Percentiles rank a stretch among this genome's conserved stretches.
phyloP scores from a whole-genome alignment of 2,888 invertebrate species.

The Esperia sulphurella region DNA sequence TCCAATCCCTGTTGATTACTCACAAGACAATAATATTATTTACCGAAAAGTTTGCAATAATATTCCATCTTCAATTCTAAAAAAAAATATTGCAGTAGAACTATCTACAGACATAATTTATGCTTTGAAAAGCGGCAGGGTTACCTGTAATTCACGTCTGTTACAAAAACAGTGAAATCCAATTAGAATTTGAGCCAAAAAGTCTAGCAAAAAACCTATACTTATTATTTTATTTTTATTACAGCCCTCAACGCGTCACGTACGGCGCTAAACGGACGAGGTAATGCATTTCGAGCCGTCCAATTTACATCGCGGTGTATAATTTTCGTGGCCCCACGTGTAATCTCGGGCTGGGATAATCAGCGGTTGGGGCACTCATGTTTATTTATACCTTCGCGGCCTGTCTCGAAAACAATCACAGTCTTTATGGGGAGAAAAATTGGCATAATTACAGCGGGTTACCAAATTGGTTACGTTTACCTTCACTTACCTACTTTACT shows the following conservation, averaged over 20 bases:
- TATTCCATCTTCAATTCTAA: no score
- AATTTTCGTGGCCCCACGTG: slow-evolving; percentile 11
- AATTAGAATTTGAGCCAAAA: no score
- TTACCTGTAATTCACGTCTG: no score
- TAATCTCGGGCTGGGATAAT: slow-evolving; percentile 10
- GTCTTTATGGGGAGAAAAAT: background rate
- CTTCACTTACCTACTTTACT: no score
- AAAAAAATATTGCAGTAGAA: no score
- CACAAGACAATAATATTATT: no score
- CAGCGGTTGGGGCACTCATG: slow-evolving; percentile 8
- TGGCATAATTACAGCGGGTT: background rate
- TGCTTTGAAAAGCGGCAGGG: no score
- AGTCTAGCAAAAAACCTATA: background rate
- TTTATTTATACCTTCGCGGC: slow-evolving; percentile 14
- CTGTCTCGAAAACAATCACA: slow-evolving; percentile 10
- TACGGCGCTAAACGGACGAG: slow-evolving; percentile 8
- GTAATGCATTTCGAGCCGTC: slow-evolving; percentile 7
- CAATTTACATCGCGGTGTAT: slow-evolving; percentile 7
- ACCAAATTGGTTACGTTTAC: no score
- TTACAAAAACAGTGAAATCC: no score
- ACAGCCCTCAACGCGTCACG: background rate
- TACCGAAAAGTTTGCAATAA: no score
- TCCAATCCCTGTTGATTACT: no score
- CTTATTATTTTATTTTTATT: background rate
- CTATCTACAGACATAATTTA: no score